Conservation (phyloP, 2,113 vertebrate genomes). For the Copsychus sechellarum region DNA sequence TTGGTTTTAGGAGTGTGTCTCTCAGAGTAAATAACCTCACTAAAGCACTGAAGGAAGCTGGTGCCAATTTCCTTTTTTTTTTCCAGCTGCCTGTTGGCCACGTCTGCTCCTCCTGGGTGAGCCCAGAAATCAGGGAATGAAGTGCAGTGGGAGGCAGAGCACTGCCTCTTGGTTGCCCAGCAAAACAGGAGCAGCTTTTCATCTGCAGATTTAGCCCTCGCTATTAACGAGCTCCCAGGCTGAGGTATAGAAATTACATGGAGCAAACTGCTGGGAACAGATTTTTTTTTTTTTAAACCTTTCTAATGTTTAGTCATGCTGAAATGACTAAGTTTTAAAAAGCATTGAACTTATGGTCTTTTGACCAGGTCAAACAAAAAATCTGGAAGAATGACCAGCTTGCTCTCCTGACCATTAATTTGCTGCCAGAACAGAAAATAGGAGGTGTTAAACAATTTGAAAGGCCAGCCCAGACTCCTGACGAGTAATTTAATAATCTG, state of each 20-base stretch:
- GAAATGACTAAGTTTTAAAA: slow-evolving; percentile 1
- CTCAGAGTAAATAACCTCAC: slow-evolving; percentile 8
- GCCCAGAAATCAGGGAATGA: not conserved
- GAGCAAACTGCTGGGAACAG: not conserved
- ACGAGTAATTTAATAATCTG: not conserved
- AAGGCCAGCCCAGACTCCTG: not conserved
- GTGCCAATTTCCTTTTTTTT: not conserved
- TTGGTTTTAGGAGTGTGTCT: not conserved
- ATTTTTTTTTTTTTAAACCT: not conserved
- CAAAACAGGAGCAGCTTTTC: not conserved
- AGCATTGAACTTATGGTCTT: not conserved
- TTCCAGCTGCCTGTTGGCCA: not conserved
- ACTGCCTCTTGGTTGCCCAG: not conserved
- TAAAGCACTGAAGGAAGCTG: not conserved
- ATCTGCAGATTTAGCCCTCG: not conserved
- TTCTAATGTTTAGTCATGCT: slow-evolving; percentile 7
- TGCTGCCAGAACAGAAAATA: slow-evolving; percentile 19
- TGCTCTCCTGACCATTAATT: slow-evolving; percentile 5
- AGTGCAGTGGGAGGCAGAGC: not conserved
- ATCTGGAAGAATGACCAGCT: not conserved
- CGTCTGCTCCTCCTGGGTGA: not conserved
- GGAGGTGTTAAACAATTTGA: slow-evolving; percentile 16
- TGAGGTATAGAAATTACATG: not conserved
- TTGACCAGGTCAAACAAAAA: not conserved
- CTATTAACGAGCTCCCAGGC: not conserved